Conservation (phyloP, 2,797 vertebrate genomes). For the Lemur catta region DNA sequence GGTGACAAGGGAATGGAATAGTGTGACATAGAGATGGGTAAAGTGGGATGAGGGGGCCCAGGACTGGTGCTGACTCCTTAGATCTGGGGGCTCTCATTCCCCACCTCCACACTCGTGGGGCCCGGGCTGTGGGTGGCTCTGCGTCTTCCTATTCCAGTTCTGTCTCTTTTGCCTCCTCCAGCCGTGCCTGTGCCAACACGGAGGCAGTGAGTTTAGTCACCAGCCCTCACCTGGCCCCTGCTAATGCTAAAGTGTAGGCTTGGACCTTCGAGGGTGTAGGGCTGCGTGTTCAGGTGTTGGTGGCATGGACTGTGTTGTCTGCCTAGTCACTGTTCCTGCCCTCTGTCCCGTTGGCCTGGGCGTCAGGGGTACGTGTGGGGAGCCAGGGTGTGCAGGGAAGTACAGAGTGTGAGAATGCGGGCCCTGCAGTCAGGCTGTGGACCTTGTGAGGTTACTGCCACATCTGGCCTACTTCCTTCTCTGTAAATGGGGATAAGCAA, state of each 20-base stretch:
- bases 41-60: not conserved
- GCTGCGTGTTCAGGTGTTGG: not conserved
- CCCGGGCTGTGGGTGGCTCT: constrained; percentile 69
- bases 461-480: not conserved
- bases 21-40: constrained; percentile 32
- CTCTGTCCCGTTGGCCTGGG: not conserved
- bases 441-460: not conserved
- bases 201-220: constrained; percentile 56
- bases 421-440: not conserved
- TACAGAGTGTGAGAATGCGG: not conserved
- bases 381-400: not conserved
- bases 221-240: constrained; percentile 43
- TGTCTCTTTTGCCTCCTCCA: constrained; percentile 60
- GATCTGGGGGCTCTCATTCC: not conserved
- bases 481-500: not conserved
- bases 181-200: constrained; percentile 45
- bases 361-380: not conserved
- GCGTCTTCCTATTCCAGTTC: constrained; percentile 78
- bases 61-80: not conserved
- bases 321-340: not conserved
- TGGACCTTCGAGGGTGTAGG: not conserved
- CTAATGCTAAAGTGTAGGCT: not conserved
- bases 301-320: not conserved
- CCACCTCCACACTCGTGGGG: constrained; percentile 64
- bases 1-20: constrained; percentile 63